Percentiles rank a stretch among this genome's conserved stretches.
Evolutionary conservation across 2,113 vertebrate genomes (phyloP).

Genomic region (Sula dactylatra): DNA sequence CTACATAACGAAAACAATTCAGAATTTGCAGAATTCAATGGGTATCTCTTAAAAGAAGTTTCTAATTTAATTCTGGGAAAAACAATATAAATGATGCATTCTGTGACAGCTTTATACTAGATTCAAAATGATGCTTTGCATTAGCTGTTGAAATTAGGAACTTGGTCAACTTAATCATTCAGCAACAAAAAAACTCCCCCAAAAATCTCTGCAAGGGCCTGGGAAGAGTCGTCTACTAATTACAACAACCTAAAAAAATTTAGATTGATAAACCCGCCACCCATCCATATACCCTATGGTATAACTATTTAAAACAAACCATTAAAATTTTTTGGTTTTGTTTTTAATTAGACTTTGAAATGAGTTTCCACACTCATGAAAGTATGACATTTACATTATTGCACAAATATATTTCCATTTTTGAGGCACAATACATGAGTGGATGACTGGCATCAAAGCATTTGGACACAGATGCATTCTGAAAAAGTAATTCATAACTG

Average conservation of each 20-base stretch:
- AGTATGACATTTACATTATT: not conserved
- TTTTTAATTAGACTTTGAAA: not conserved
- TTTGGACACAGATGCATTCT: not conserved
- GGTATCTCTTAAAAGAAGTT: not conserved
- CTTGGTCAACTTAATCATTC: not conserved
- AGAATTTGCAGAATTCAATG: not conserved
- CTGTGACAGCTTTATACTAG: not conserved
- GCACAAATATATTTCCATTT: not conserved
- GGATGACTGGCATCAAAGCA: not conserved
- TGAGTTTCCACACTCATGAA: not conserved
- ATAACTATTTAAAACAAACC: not conserved
- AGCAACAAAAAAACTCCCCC: not conserved
- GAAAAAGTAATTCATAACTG: not conserved
- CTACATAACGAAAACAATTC: not conserved
- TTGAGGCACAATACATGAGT: not conserved
- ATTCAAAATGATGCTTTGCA: not conserved
- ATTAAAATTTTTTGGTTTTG: not conserved
- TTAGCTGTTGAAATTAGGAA: not conserved
- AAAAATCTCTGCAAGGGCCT: not conserved
- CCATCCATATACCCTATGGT: not conserved
- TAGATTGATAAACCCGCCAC: rapidly evolving
- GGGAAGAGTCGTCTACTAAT: not conserved
- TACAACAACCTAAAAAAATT: not conserved
- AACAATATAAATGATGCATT: not conserved
- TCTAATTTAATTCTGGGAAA: not conserved